phyloP scores from a whole-genome alignment of 2,888 invertebrate species.

The Tryphoninae sp. region DNA sequence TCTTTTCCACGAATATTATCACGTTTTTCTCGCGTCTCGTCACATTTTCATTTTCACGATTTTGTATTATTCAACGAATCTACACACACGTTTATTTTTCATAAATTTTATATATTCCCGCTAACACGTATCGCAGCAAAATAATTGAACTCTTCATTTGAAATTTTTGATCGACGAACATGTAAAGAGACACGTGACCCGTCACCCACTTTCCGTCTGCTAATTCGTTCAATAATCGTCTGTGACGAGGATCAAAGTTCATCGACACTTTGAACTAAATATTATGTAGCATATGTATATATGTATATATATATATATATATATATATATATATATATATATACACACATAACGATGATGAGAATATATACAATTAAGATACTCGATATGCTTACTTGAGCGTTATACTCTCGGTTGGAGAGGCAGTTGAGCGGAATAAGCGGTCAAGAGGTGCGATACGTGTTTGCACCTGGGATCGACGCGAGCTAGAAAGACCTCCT shows the following conservation, averaged over 20 bases:
- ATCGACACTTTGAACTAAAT: slow-evolving; percentile 27
- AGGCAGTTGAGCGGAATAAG: slow-evolving; percentile 35
- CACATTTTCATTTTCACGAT: slow-evolving; percentile 12
- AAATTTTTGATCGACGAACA: not conserved
- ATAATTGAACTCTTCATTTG: too few species aligned
- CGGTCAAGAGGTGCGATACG: slow-evolving; percentile 56
- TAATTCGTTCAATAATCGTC: not conserved
- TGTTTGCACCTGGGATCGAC: slow-evolving; percentile 36
- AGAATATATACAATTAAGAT: slow-evolving; percentile 23
- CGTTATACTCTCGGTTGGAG: slow-evolving; percentile 27
- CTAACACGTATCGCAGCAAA: not conserved
- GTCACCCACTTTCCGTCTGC: not conserved
- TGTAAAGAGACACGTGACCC: too few species aligned
- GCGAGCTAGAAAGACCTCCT: slow-evolving; percentile 19
- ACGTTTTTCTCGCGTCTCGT: slow-evolving; percentile 18
- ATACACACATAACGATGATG: not conserved
- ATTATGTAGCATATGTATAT: slow-evolving; percentile 1
- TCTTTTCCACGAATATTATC: slow-evolving; percentile 10
- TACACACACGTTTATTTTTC: slow-evolving; percentile 12
- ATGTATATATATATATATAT: not conserved
- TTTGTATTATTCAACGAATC: not conserved
- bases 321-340: not conserved
- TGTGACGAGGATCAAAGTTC: slow-evolving; percentile 28
- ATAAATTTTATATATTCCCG: slow-evolving; percentile 16
- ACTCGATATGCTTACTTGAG: slow-evolving; percentile 33